A percentile compares a stretch with the other conserved stretches of the same genome.
Conservation (phyloP, 2,888 invertebrate genomes). For the Drosophila koepferae region DNA sequence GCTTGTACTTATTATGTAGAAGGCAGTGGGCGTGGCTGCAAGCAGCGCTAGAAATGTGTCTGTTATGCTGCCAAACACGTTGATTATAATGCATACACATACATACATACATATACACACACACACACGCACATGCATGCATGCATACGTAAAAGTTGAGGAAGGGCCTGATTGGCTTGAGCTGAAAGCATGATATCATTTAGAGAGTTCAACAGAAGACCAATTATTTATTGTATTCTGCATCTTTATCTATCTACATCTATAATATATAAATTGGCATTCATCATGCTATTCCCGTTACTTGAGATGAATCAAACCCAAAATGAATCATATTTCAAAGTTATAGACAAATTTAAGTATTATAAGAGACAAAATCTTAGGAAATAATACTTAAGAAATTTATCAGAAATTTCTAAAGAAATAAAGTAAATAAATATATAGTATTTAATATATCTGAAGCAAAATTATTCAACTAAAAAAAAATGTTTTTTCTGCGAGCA, state of each 20-base stretch:
- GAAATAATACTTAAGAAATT: background rate
- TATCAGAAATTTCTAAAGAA: background rate
- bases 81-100: slow-evolving; percentile 18
- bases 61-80: slow-evolving; percentile 2
- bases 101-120: background rate
- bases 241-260: background rate
- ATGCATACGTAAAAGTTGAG: background rate
- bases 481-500: no score
- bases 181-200: slow-evolving; percentile 25
- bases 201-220: slow-evolving; percentile 6
- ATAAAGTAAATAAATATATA: background rate
- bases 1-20: slow-evolving; percentile 24
- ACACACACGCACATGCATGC: background rate
- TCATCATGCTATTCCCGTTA: background rate
- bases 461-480: no score
- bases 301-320: background rate
- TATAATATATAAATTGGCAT: background rate
- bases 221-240: background rate
- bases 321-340: background rate
- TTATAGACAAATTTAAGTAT: background rate
- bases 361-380: background rate
- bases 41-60: background rate
- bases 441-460: no score
- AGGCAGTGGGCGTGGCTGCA: background rate
- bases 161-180: background rate